Base-by-base conservation (phyloP, 2,113 vertebrate genomes). In the Herpetotheres cachinnans region DNA sequence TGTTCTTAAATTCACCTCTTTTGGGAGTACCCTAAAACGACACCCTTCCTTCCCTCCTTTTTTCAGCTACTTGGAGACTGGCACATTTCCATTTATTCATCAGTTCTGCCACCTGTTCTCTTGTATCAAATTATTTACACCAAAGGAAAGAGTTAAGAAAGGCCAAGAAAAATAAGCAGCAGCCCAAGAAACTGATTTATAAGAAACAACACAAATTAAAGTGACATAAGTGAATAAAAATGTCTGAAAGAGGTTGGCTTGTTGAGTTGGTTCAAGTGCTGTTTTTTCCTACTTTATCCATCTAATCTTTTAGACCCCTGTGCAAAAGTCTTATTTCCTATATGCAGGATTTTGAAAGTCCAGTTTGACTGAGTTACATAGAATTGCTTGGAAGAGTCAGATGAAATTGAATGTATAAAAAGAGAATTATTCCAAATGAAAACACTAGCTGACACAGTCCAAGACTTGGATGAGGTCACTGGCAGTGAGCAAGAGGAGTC, bases 11-110 rank as follows among this genome's bases (percentile, higher is more conserved):
- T 25, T 56, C 54, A 19, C 16, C 36, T 89, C 70, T 90, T 93
- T 71, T 61, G 94, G 94, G 93, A 95, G 80, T 91, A 69, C 83
- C 72, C 65, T 14, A 61, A 69, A 95, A 79, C 5, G 18, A 95
- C 95, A 95, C 93, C 94, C 92, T 96, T 96, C 95, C 96, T 97
- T 94, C 93, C 95, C 80, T 91, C 58, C 79, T 86, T 92, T 94
- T 78, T 61, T 77, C 78, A 85, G 55, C 86, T 84, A 1, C 55
- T 92, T 71, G 55, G n/a, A 92, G 76, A 52, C 63, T 34, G 56
- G 86, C 67, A 89, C 67, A 36, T 92, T 95, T 81, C 90, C 95
- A 95, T 92, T 95, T 95, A 92, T 93, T 96, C 83, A 69, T 70
- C 92, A 74, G 76, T 81, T 94, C 89, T 96, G 91, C 76, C 82